A percentile compares a stretch with the other conserved stretches of the same genome.
Evolutionary conservation across 2,113 vertebrate species (phyloP).

Genomic region (Sphyrna mokarran): DNA sequence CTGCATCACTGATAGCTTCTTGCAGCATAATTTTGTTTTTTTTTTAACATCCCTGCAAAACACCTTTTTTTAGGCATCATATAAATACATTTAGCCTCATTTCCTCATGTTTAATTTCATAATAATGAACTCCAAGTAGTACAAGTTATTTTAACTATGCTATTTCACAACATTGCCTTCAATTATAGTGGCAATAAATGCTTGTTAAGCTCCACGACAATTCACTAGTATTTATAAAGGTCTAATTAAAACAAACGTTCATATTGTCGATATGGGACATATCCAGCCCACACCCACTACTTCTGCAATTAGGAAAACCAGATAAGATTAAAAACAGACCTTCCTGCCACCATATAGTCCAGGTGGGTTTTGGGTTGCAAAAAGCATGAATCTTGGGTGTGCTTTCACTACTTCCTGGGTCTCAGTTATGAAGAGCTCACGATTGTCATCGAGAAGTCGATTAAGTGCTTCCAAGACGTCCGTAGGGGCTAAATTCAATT

Average conservation of each 20-base stretch:
- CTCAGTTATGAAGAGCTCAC: conserved; percentile 87
- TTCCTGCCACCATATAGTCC: conserved; percentile 94
- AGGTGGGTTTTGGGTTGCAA: conserved; percentile 94
- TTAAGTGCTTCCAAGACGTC: conserved; percentile 95
- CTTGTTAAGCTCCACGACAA: background rate
- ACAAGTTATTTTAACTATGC: background rate
- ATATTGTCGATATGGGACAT: background rate
- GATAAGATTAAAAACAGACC: conserved; percentile 53
- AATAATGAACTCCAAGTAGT: too few species aligned
- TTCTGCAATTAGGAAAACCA: background rate
- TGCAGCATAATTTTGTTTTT: too few species aligned
- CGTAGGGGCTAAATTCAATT: conserved; percentile 90
- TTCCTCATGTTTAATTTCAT: background rate
- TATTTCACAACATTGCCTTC: background rate
- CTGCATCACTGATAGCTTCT: background rate
- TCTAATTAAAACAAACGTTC: background rate
- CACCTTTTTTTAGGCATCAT: background rate
- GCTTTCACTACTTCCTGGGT: conserved; percentile 93
- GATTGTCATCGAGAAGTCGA: conserved; percentile 87
- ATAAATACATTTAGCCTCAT: background rate
- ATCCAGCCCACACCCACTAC: too few species aligned
- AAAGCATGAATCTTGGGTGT: conserved; percentile 90
- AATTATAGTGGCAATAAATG: background rate
- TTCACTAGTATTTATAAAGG: background rate
- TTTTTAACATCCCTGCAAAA: background rate